Base-by-base conservation (phyloP, 2,888 invertebrate species). In the Nycteola revayana region DNA sequence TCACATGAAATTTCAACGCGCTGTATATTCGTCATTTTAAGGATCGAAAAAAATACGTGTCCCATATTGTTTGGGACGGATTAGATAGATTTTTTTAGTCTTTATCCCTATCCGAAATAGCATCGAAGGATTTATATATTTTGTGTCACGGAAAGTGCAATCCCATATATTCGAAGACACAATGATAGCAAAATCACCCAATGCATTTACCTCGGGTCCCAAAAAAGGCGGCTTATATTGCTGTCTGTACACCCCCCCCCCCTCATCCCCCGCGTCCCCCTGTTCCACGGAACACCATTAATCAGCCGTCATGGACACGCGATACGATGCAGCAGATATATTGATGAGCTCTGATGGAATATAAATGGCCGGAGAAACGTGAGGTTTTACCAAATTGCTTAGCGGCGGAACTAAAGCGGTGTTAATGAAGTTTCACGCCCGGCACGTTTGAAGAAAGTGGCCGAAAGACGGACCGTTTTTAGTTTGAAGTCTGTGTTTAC, bases 291-390 rank as follows among this genome's bases (percentile, higher is more conserved):
- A 23, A 45, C 42, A 46, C 51, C 62, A 62, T 66, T 63, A 62
- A 58, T 65, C 65, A 53, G 53, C 41, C 59, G 60, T 53, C 65
- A 49, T 33, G 32, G 44, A 37, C 58, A 49, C 50, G 43, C 43
- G 49, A 51, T 36, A 38, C 30, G 49, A 49, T 43, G 49, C 39
- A 42, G 48, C 54, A 48, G 49, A 44, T 46, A 42, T 54, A 57
- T 57, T 54, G 58, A 57, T 57, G 56, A 49, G 54, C 38, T 49
- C 38, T 49, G 46, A 51, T 49, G 40, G 51, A 54, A 57, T 57
- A 56, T 58, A 54, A 50, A 57, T 57, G 46, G 49, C 46, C 36
- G 33, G 42, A 51, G 56, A 58, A 54, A 57, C 57, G 51, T 54
- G 56, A 54, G 49, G 51, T 57, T 57, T 43, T 54, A 53, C 44